Conservation (phyloP, 2,113 vertebrate species). For the Vombatus ursinus region DNA sequence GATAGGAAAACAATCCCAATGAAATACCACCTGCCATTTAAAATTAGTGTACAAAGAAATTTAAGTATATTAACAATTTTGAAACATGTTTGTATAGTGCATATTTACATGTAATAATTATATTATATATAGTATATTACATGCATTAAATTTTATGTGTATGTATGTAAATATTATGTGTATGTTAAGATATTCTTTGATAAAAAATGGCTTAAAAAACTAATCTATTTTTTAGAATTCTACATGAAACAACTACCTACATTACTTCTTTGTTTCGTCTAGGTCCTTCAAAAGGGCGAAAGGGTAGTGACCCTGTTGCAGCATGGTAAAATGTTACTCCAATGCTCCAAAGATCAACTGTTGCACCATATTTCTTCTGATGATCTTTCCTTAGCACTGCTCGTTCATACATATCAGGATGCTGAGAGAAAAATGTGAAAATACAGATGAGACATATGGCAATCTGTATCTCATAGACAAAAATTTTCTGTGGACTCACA, state of each 20-base stretch:
- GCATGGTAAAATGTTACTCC: conserved; percentile 98
- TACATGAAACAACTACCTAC: conserved; percentile 83
- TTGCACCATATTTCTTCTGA: conserved; percentile 98
- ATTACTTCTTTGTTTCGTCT: conserved; percentile 99
- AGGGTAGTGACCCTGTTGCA: conserved; percentile 96
- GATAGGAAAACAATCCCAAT: background rate
- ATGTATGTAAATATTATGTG: background rate
- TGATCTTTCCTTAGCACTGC: conserved; percentile 97
- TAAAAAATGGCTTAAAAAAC: background rate
- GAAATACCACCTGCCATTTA: background rate
- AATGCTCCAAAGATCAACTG: conserved; percentile 98
- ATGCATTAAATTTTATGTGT: background rate
- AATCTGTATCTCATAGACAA: conserved; percentile 1
- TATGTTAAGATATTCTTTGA: background rate
- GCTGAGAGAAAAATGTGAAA: conserved; percentile 79
- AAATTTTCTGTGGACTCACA: background rate
- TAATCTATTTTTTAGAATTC: background rate
- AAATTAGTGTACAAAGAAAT: conserved; percentile 19
- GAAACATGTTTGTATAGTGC: background rate
- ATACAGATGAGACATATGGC: background rate
- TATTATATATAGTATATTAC: conserved; percentile 13
- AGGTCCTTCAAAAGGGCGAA: conserved; percentile 97
- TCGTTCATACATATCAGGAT: conserved; percentile 98
- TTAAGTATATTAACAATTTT: conserved; percentile 22
- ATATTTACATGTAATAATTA: conserved; percentile 8